Conservation (phyloP, 35 echinoderm and acorn worm species). For the Ophiothrix spiculata region DNA sequence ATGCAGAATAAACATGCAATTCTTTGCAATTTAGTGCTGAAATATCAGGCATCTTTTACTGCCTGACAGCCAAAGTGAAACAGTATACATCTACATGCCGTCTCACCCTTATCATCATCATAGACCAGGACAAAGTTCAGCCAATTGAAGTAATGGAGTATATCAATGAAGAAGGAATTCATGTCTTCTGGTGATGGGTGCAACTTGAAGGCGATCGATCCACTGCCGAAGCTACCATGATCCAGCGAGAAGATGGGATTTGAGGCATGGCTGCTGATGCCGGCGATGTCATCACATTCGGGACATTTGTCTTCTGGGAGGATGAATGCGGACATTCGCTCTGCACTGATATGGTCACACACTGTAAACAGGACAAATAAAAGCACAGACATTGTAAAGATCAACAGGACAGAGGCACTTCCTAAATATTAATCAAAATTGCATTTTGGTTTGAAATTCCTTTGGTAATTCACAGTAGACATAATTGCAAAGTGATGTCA, state of each 20-base stretch:
- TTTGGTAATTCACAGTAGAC: too few species aligned
- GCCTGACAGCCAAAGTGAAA: background rate
- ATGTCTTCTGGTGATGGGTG: conserved; percentile 84
- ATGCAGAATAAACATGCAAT: background rate
- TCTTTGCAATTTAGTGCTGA: background rate
- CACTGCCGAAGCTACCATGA: conserved; percentile 48
- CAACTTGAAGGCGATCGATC: conserved; percentile 88
- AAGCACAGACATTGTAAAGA: too few species aligned
- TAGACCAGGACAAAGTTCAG: conserved; percentile 89
- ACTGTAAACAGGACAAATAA: conserved; percentile 27
- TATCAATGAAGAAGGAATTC: conserved; percentile 71
- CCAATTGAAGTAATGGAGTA: conserved; percentile 79
- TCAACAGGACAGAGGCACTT: too few species aligned
- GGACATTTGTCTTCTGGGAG: conserved; percentile 67
- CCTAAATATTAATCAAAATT: too few species aligned
- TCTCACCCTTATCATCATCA: conserved; percentile 77
- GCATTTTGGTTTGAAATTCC: too few species aligned
- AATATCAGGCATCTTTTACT: background rate
- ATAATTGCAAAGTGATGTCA: too few species aligned
- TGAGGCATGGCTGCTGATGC: conserved; percentile 75
- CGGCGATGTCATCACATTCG: conserved; percentile 73
- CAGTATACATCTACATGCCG: background rate
- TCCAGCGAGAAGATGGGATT: conserved; percentile 79
- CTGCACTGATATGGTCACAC: conserved; percentile 63
- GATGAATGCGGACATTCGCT: conserved; percentile 69